A percentile compares a stretch with the other conserved stretches of the same genome.
Evolutionary conservation across 2,113 vertebrate genomes (phyloP).

Genomic region (Cebus imitator): DNA sequence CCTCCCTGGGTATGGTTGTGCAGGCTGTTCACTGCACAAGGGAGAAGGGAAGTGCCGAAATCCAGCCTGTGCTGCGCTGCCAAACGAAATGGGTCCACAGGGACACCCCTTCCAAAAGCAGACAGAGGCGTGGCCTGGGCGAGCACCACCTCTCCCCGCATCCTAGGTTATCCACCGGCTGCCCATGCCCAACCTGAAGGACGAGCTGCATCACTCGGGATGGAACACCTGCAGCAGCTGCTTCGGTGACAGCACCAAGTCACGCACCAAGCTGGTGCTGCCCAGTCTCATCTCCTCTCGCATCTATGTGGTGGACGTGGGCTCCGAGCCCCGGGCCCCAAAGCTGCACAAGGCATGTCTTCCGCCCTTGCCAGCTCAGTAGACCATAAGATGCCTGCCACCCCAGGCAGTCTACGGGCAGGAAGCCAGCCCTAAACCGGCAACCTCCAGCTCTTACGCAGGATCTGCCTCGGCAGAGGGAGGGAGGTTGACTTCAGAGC

Average conservation of each 20-base stretch:
- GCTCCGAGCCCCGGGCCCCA: constrained; percentile 84
- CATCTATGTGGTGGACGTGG: constrained; percentile 92
- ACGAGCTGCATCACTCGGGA: constrained; percentile 95
- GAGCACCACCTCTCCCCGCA: accelerated
- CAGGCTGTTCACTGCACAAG: not conserved
- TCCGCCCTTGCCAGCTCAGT: not conserved
- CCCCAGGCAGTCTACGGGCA: not conserved
- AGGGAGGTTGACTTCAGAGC: not conserved
- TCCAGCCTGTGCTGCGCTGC: not conserved
- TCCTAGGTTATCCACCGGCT: constrained; percentile 94
- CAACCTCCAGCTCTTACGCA: not conserved
- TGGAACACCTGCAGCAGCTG: constrained; percentile 99
- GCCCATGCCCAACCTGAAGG: constrained; percentile 91
- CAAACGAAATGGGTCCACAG: too few relatives aligned
- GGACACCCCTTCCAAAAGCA: accelerated
- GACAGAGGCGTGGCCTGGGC: not conserved
- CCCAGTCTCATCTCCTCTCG: constrained; percentile 93
- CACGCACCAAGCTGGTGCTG: constrained; percentile 89
- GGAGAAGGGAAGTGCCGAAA: too few relatives aligned
- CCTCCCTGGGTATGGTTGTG: not conserved
- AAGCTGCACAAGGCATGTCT: constrained; percentile 88
- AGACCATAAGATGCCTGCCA: not conserved
- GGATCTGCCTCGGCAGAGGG: not conserved
- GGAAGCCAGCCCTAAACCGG: not conserved
- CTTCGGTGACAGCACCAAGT: constrained; percentile 87